These are phyloP conservation scores for Hippopotamyrus pictus DNA, from an alignment of 2,797 vertebrate species.

Conservation along the genomic window DNA sequence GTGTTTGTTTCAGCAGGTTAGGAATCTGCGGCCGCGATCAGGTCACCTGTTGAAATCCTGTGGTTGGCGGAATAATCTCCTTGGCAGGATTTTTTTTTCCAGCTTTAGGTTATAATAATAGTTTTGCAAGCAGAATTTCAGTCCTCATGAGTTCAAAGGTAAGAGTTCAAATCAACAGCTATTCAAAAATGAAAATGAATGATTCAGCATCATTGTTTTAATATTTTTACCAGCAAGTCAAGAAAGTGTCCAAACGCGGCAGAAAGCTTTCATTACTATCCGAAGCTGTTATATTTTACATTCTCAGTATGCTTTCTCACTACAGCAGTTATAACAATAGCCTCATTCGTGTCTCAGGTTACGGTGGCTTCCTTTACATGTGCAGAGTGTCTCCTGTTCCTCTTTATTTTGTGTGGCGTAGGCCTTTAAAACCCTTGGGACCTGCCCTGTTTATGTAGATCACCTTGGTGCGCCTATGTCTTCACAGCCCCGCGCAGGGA, in stretches of 20 bases:
- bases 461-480: neutral
- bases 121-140: neutral
- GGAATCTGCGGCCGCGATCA: neutral
- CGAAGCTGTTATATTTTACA: neutral
- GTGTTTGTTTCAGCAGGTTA: neutral
- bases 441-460: constrained; percentile 8
- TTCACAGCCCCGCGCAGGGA: neutral
- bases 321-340: neutral
- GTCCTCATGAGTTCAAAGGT: neutral
- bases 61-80: neutral
- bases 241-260: neutral
- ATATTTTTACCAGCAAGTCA: neutral
- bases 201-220: neutral
- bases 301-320: neutral
- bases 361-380: neutral
- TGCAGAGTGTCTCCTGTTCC: neutral
- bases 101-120: neutral
- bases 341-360: neutral
- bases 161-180: neutral
- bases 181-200: neutral
- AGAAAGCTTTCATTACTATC: neutral
- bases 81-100: neutral
- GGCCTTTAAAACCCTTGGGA: neutral
- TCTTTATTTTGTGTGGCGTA: neutral
- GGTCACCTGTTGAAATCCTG: neutral